Evolutionary conservation across 1,140 invertebrate genomes (phyloP).

Genomic region (Tetramorium parvispinum): DNA sequence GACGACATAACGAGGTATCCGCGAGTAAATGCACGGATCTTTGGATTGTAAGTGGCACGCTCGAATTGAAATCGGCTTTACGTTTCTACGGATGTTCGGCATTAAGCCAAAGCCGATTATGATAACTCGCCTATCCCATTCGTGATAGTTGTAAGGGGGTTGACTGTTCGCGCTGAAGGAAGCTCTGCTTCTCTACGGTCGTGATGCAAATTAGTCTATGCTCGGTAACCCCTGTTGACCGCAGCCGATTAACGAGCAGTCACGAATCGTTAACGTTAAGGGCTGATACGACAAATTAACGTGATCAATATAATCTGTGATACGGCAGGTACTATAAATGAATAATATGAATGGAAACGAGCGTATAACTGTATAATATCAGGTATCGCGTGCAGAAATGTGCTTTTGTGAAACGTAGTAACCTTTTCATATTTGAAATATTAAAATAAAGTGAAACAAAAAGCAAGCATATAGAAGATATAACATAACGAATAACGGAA

Average conservation of each 20-base stretch:
- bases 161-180: conserved; percentile 39
- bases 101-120: conserved; percentile 81
- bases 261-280: conserved; percentile 40
- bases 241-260: conserved; percentile 70
- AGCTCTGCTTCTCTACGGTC: conserved; percentile 33
- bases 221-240: conserved; percentile 59
- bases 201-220: conserved; percentile 69
- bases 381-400: not conserved
- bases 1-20: not conserved
- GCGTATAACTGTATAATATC: not conserved
- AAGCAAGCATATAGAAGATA: not conserved
- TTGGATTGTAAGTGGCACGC: conserved; percentile 40
- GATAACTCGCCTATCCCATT: conserved; percentile 76
- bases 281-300: conserved; percentile 19
- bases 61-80: conserved; percentile 75
- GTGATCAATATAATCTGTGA: not conserved
- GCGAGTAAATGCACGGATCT: conserved; percentile 12
- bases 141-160: conserved; percentile 69
- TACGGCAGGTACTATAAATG: not conserved
- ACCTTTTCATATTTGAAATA: not conserved
- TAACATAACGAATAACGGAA: not conserved
- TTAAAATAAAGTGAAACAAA: not conserved
- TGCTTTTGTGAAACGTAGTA: not conserved
- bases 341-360: not conserved
- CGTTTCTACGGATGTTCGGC: conserved; percentile 72